phyloP scores from a whole-genome alignment of 2,113 vertebrate genomes.

The Rhinoptilus africanus region DNA sequence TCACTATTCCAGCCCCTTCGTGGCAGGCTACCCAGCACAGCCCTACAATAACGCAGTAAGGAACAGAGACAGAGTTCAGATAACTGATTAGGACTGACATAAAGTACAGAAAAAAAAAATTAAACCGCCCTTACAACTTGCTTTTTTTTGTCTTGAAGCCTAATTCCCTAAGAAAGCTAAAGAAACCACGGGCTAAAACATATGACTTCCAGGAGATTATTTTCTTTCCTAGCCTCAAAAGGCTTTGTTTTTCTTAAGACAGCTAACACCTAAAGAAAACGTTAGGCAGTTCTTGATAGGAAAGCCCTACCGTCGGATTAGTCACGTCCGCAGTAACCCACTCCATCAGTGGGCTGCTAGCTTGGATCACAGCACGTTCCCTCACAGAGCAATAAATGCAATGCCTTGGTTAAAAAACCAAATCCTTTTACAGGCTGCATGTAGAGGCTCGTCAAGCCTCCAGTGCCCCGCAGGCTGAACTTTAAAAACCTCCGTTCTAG shows the following conservation, averaged over 20 bases:
- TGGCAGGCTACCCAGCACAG: background rate
- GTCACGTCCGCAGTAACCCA: accelerated
- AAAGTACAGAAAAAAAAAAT: background rate
- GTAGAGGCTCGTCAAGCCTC: background rate
- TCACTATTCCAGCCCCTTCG: background rate
- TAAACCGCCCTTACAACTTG: background rate
- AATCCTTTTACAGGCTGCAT: background rate
- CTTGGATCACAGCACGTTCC: background rate
- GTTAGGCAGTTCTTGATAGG: background rate
- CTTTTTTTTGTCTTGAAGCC: background rate
- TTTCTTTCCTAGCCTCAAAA: background rate
- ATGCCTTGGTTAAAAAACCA: background rate
- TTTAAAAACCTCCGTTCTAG: background rate
- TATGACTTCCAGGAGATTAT: background rate
- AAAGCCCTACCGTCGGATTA: background rate
- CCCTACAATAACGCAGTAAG: background rate
- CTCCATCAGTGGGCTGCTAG: background rate
- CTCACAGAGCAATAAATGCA: background rate
- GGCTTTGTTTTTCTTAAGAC: background rate
- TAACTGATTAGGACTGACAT: background rate
- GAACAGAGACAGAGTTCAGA: background rate
- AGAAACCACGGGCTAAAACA: background rate
- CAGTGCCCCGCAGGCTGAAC: background rate
- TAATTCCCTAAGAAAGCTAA: background rate
- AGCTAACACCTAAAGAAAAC: background rate